Evolutionary conservation across 1,140 invertebrate species (phyloP), one percentile per base, ranked within the genome.

Genomic region (Oncopodura yosiiana): DNA sequence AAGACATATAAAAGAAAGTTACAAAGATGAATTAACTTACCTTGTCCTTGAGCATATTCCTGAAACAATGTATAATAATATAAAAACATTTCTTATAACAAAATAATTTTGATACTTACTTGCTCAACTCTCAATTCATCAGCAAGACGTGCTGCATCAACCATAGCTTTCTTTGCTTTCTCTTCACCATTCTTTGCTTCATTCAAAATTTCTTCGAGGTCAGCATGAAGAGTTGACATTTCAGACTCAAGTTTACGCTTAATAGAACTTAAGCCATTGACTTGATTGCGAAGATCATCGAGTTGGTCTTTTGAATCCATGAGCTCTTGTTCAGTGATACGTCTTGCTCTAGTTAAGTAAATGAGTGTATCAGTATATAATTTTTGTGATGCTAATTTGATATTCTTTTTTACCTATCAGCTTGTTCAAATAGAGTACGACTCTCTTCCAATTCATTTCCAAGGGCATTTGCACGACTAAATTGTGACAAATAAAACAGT

Each of bases 181-280:
- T 96, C 92, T 73, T 94, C 90, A 53, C 87, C 89, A 74, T 89
- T 90, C 80, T 93, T 91, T 67, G 90, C 87, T 73, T 94, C 90
- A 74, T 94, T 94, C 66, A 94, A 75, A 62, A 94, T 83, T 73
- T 97, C 94, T 70, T 95, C 93, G 64, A 97, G 79, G 71, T 98
- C 94, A 68, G 90, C 86, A 77, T 96, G 91, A 68, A 98, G 82
- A 57, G 94, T 92, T 71, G 92, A 85, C 67, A 98, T 78, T 77
- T 98, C 94, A 62, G 85, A 83, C 72, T 99, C 95, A 66, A 98
- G 78, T 81, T 99, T 99, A 78, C 92, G 89, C 85, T 98, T 98
- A 74, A 88, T 86, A 62, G 91, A 87, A 61, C 85, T 82, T 39
- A 97, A 77, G 74, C 98, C 94, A 70, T 94, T 94, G 67, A 96